Evolutionary conservation across 2,888 invertebrate genomes (phyloP).

Genomic region (Agrotis ipsilon): DNA sequence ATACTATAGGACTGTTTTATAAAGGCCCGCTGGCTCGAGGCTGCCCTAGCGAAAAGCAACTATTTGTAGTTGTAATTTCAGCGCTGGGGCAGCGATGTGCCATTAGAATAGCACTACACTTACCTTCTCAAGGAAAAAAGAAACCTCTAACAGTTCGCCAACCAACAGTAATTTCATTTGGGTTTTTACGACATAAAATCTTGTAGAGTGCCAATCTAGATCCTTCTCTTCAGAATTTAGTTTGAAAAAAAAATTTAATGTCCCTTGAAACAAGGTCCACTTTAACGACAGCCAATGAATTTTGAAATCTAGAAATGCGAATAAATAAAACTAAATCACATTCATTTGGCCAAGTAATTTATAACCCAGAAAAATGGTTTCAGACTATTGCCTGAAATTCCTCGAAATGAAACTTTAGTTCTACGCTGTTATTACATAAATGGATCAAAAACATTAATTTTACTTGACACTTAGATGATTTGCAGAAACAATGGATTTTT

Average conservation of each 20-base stretch:
- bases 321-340: conserved; percentile 33
- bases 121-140: background rate
- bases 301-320: conserved; percentile 1
- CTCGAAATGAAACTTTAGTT: conserved; percentile 34
- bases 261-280: background rate
- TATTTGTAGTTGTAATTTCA: too few species aligned
- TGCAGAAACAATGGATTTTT: conserved; percentile 41
- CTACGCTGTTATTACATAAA: conserved; percentile 17
- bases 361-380: conserved; percentile 39
- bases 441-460: conserved; percentile 45
- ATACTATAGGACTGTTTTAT: too few species aligned
- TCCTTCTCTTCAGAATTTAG: background rate
- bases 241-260: too few species aligned
- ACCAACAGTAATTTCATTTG: too few species aligned
- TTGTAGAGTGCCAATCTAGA: background rate
- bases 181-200: background rate
- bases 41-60: too few species aligned
- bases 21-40: too few species aligned
- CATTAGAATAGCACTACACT: too few species aligned
- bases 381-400: conserved; percentile 25
- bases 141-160: background rate
- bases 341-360: conserved; percentile 46
- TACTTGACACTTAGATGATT: conserved; percentile 50
- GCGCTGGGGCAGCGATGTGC: too few species aligned
- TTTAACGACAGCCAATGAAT: background rate